Percentiles rank a stretch among this genome's conserved stretches.
phyloP scores from a whole-genome alignment of 2,113 vertebrate genomes.

The Abramis brama region DNA sequence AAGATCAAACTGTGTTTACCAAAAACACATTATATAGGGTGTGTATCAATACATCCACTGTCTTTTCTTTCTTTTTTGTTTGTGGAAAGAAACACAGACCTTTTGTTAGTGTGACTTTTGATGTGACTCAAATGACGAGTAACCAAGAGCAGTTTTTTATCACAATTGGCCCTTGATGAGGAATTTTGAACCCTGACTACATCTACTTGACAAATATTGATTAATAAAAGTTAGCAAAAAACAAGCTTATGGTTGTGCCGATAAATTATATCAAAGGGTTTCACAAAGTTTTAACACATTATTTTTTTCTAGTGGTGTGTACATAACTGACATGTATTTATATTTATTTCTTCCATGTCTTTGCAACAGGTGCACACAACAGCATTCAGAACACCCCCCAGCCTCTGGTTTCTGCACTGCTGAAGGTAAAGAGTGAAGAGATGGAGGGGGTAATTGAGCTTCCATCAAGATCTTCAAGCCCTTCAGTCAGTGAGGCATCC shows the following conservation, averaged over 20 bases:
- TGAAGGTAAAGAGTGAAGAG: constrained; percentile 30
- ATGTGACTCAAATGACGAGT: not conserved
- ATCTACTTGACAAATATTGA: not conserved
- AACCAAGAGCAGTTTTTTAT: not conserved
- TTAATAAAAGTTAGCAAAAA: not conserved
- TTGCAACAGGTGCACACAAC: constrained; percentile 11
- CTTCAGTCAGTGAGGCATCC: constrained; percentile 70
- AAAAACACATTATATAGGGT: not conserved
- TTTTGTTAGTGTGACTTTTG: not conserved
- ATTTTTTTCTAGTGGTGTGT: not conserved
- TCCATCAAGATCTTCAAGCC: constrained; percentile 62
- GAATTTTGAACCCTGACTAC: not conserved
- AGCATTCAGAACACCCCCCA: not conserved
- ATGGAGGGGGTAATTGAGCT: not conserved
- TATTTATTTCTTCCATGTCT: not conserved
- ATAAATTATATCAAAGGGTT: not conserved
- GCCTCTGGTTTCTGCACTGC: not conserved
- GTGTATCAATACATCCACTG: not conserved
- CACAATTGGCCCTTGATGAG: no score
- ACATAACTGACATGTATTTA: not conserved
- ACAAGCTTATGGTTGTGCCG: not conserved
- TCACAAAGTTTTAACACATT: not conserved
- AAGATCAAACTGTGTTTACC: not conserved
- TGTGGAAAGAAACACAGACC: not conserved
- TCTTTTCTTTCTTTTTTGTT: not conserved